Percentiles rank a stretch among this genome's conserved stretches.
phyloP scores from a whole-genome alignment of 2,113 vertebrate species.

The Lampris incognitus region DNA sequence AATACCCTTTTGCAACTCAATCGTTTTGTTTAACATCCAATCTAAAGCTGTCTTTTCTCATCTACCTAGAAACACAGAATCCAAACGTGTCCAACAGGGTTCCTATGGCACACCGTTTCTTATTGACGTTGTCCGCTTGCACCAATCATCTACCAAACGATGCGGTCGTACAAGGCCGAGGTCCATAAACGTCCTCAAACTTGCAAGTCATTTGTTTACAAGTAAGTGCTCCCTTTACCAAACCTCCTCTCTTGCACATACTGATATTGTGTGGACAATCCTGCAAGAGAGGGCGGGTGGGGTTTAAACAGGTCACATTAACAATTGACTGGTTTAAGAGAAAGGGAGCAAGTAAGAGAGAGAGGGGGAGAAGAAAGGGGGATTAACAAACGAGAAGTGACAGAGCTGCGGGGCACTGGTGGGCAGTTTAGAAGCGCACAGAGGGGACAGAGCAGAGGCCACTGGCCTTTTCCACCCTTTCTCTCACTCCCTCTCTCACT shows the following conservation, averaged over 20 bases:
- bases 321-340: slow-evolving; percentile 73
- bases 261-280: slow-evolving; percentile 59
- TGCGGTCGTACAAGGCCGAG: neutral
- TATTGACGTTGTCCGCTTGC: neutral
- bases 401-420: slow-evolving; percentile 77
- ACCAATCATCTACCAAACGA: neutral
- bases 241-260: slow-evolving; percentile 51
- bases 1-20: no score
- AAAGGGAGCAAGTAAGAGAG: slow-evolving; percentile 65
- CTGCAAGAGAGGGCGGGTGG: slow-evolving; percentile 53
- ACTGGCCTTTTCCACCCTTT: slow-evolving; percentile 70
- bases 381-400: slow-evolving; percentile 76
- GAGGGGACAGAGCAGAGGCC: slow-evolving; percentile 75
- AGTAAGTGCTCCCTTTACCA: slow-evolving; percentile 24
- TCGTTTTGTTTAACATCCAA: no score
- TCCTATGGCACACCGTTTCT: no score
- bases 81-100: no score
- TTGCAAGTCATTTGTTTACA: slow-evolving; percentile 13
- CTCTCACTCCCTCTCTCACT: slow-evolving; percentile 60
- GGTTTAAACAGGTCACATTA: slow-evolving; percentile 77
- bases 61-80: no score
- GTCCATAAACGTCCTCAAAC: neutral
- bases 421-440: slow-evolving; percentile 72
- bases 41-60: no score
- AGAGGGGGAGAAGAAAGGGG: slow-evolving; percentile 64